Evolutionary conservation across 2,113 vertebrate genomes (phyloP).

Genomic region (Apeltes quadracus): DNA sequence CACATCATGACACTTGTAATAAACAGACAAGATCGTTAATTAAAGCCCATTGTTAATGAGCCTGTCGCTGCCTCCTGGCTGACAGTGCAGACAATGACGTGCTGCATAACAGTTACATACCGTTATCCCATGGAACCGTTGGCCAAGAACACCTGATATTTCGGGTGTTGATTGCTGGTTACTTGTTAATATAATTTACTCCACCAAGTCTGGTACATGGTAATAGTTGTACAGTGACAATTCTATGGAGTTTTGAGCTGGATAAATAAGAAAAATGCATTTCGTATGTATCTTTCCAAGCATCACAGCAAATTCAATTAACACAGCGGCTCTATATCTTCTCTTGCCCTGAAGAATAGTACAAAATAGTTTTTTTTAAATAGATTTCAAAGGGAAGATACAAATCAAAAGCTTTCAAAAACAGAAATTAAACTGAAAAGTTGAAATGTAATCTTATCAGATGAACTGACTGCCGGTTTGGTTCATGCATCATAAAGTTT

Average conservation of each 20-base stretch:
- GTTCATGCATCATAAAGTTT: slow-evolving; percentile 43
- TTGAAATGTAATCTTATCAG: slow-evolving; percentile 54
- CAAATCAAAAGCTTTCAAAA: slow-evolving; percentile 51
- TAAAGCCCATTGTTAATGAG: slow-evolving; percentile 51
- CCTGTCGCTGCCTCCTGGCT: slow-evolving; percentile 30
- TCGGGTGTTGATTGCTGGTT: neutral
- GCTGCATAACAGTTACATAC: neutral
- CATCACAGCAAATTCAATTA: neutral
- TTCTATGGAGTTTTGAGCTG: neutral
- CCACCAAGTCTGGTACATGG: neutral
- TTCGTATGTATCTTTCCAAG: slow-evolving; percentile 4
- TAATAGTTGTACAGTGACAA: neutral
- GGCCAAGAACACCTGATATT: slow-evolving; percentile 18
- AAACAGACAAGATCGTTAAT: slow-evolving; percentile 58
- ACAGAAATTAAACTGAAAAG: slow-evolving; percentile 43
- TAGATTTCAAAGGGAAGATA: slow-evolving; percentile 46
- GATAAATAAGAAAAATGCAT: neutral
- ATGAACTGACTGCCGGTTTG: slow-evolving; percentile 17
- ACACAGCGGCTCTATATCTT: slow-evolving; percentile 14
- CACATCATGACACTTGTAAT: slow-evolving; percentile 25
- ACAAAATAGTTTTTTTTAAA: slow-evolving; percentile 28
- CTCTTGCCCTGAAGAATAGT: slow-evolving; percentile 22
- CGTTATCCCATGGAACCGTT: slow-evolving; percentile 8
- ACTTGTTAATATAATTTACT: neutral
- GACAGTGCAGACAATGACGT: slow-evolving; percentile 14